Evolutionary conservation across 2,113 vertebrate genomes (phyloP).

Genomic region (Paratilapia polleni): DNA sequence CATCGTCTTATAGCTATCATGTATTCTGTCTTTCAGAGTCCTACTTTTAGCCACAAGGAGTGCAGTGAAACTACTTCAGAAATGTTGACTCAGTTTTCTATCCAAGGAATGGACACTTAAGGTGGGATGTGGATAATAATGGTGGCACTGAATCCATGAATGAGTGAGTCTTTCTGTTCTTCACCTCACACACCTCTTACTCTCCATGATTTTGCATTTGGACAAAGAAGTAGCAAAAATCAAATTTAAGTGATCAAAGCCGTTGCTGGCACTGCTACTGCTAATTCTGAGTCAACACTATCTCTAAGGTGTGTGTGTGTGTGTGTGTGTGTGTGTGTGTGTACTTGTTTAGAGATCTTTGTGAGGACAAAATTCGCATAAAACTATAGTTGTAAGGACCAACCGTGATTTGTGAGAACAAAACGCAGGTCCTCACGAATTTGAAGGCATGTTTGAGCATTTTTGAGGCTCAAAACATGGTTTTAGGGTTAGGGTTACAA

Average conservation of each 20-base stretch:
- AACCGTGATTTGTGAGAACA: too few species aligned
- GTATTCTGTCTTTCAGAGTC: background rate
- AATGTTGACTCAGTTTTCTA: conserved; percentile 4
- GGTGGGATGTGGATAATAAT: conserved; percentile 6
- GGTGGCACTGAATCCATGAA: conserved; percentile 8
- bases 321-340: background rate
- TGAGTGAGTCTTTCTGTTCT: conserved; percentile 23
- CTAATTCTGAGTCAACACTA: conserved; percentile 37
- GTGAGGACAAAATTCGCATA: too few species aligned
- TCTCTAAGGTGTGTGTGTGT: background rate
- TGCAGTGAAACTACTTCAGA: background rate
- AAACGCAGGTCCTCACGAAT: too few species aligned
- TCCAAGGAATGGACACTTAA: background rate
- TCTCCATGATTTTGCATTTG: conserved; percentile 19
- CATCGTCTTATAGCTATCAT: background rate
- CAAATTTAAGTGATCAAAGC: conserved; percentile 30
- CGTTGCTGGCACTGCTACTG: background rate
- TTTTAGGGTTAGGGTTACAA: too few species aligned
- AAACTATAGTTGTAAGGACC: too few species aligned
- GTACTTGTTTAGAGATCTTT: background rate
- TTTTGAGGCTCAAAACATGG: too few species aligned
- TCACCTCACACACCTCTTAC: conserved; percentile 5
- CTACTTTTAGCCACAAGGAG: background rate
- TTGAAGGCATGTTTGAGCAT: too few species aligned
- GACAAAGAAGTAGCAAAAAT: conserved; percentile 49